Evolutionary conservation across 1,140 invertebrate species (phyloP), one percentile per base, ranked within the genome.

Genomic region (Platyscapa corneri): DNA sequence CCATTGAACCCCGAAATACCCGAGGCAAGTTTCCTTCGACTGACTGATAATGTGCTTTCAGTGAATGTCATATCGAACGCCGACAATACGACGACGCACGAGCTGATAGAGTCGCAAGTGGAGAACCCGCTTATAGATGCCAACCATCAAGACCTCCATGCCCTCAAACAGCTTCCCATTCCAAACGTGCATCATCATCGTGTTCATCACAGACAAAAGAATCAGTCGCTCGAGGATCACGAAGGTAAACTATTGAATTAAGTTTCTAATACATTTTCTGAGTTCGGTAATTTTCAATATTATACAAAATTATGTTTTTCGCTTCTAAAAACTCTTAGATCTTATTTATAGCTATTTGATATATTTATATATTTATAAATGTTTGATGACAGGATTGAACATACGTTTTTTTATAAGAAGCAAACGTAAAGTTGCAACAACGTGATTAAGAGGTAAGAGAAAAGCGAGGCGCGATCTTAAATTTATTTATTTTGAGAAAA

Each of bases 61-160:
- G 93, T 93, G 89, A 93, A 93, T 88, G 91, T 93, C 87, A 93
- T 93, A 87, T 91, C 92, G 75, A 92, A 93, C 88, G 91, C 92
- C 79, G 92, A 93, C 88, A 93, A 93, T 87, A 92, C 92, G 53
- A 93, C 93, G 87, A 92, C 91, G 82, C 90, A 92, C 79, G 93
- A 94, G 88, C 88, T 93, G 83, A 93, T 94, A 87, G 93, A 94
- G 88, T 94, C 94, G 67, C 94, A 94, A 84, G 79, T 94, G 85
- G 93, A 94, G 90, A 94, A 94, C 86, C 94, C 94, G 23, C 88
- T 94, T 80, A 93, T 94, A 83, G 92, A 93, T 84, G 89, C 90
- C 23, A 88, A 92, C 65, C 91, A 92, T 88, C 91, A 90, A 81
- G 92, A 93, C 79, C 88, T 93, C 53, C 88, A 92, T 75, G 88